phyloP scores from a whole-genome alignment of 2,113 vertebrate genomes.

The Elaphurus davidianus region DNA sequence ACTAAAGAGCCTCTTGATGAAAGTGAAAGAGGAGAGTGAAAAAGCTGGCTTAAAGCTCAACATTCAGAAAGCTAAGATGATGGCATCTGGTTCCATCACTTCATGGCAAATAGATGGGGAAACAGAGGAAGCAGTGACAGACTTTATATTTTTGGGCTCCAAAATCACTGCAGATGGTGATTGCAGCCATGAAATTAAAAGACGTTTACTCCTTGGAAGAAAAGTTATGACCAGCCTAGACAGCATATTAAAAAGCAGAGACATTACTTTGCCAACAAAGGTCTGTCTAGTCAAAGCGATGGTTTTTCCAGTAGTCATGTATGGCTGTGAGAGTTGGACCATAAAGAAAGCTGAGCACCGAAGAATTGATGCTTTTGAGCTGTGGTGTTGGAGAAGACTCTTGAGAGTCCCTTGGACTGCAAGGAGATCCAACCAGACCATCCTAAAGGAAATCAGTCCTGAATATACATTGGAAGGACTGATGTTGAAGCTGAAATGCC shows the following conservation, averaged over 20 bases:
- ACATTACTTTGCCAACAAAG: neutral
- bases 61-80: neutral
- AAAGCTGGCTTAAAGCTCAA: neutral
- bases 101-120: neutral
- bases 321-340: neutral
- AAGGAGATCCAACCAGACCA: neutral
- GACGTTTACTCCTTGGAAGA: neutral
- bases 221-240: neutral
- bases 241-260: neutral
- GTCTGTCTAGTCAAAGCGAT: neutral
- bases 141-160: neutral
- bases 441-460: neutral
- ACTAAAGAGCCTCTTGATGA: neutral
- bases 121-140: neutral
- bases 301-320: neutral
- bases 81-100: neutral
- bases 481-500: neutral
- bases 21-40: neutral
- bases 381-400: neutral
- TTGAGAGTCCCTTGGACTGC: neutral
- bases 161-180: neutral
- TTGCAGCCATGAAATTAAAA: neutral
- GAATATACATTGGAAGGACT: neutral
- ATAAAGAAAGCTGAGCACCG: rapidly evolving
- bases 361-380: neutral